These are phyloP conservation scores for Cloeon dipterum DNA, from an alignment of 2,888 invertebrate species.

Conservation along the genomic window DNA sequence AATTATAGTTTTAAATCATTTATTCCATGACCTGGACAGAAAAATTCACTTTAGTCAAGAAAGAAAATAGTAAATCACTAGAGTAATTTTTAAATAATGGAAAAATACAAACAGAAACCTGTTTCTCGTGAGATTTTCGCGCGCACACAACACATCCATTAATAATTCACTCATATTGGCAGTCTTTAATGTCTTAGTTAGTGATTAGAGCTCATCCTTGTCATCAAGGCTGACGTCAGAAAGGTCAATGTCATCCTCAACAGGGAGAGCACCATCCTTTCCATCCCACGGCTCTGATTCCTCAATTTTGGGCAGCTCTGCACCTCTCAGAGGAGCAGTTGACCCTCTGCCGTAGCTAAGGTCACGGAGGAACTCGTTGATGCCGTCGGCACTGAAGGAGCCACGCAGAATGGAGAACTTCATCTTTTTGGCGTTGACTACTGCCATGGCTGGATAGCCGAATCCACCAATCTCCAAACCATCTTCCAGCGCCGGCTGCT, in stretches of 20 bases:
- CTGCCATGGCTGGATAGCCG: constrained; percentile 97
- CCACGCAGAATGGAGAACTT: constrained; percentile 85
- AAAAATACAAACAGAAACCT: no score
- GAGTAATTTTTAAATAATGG: no score
- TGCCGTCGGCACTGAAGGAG: constrained; percentile 83
- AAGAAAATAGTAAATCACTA: no score
- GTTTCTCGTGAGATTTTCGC: constrained; percentile 2
- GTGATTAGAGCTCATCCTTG: constrained; percentile 44
- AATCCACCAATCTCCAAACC: constrained; percentile 89
- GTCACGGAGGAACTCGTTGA: constrained; percentile 87
- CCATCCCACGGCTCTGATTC: constrained; percentile 75
- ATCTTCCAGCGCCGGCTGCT: constrained; percentile 63
- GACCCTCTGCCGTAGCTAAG: constrained; percentile 82
- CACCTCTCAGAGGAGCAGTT: constrained; percentile 67
- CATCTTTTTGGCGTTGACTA: constrained; percentile 88
- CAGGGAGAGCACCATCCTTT: constrained; percentile 68
- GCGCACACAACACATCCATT: constrained; percentile 11
- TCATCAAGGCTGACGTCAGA: constrained; percentile 71
- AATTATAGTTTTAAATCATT: no score
- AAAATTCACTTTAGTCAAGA: no score
- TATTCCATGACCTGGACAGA: no score
- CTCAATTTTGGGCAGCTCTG: constrained; percentile 47
- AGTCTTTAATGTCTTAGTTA: constrained; percentile 4
- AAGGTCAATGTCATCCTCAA: constrained; percentile 75
- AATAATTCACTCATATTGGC: constrained; percentile 4